Conservation (phyloP, 2,113 vertebrate genomes). For the Serinus canaria region DNA sequence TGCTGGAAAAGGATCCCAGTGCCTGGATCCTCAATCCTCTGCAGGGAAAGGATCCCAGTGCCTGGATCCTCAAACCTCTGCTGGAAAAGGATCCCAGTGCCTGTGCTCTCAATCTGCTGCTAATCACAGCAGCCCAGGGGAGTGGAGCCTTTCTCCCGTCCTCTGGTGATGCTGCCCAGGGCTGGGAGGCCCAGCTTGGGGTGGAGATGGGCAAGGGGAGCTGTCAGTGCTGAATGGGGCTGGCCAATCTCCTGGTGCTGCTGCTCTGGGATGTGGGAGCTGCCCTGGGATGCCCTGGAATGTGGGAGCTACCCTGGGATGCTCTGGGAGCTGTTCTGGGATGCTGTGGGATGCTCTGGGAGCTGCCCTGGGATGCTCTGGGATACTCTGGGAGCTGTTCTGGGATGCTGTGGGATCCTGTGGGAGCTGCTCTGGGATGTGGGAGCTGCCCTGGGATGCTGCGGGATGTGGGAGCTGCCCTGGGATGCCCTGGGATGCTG, state of each 20-base stretch:
- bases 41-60: background rate
- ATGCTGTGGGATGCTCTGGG: too few species aligned
- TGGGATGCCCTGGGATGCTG: background rate
- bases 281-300: background rate
- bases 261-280: background rate
- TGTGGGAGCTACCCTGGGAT: too few species aligned
- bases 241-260: background rate
- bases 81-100: background rate
- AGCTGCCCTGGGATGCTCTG: too few species aligned
- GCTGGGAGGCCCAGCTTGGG: background rate
- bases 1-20: background rate
- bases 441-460: too few species aligned
- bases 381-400: too few species aligned
- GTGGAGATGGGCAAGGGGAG: rapidly evolving
- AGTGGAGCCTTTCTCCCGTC: background rate
- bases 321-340: too few species aligned
- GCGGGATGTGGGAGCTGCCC: too few species aligned
- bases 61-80: too few species aligned
- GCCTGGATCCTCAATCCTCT: background rate
- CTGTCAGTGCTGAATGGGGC: background rate
- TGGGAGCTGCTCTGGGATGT: too few species aligned
- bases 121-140: background rate
- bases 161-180: background rate
- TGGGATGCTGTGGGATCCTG: too few species aligned
- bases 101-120: background rate